Percentiles rank a stretch among this genome's conserved stretches.
These are phyloP conservation scores for Catharus fuscescens DNA, from an alignment of 2,113 vertebrate genomes.

Conservation along the genomic window DNA sequence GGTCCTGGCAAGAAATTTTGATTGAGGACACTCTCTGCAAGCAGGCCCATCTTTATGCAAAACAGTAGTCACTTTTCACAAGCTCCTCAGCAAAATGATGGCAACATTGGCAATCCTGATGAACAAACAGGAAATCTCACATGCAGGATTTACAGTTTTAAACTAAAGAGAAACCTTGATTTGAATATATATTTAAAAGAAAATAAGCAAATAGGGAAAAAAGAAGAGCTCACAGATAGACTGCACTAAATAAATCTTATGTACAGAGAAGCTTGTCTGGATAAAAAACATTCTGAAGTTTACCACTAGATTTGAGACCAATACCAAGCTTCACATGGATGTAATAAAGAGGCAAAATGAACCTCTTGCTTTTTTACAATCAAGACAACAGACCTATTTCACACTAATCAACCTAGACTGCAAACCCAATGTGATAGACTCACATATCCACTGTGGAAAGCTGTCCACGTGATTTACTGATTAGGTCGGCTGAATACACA, in stretches of 20 bases:
- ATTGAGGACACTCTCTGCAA: background rate
- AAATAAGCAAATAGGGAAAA: background rate
- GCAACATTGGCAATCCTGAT: background rate
- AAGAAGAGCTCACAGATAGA: background rate
- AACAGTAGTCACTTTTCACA: conserved; percentile 22
- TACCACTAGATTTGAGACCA: background rate
- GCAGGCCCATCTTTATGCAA: background rate
- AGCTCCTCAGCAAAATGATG: conserved; percentile 36
- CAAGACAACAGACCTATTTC: background rate
- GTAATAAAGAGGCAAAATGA: background rate
- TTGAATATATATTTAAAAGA: conserved; percentile 23
- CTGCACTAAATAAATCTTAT: background rate
- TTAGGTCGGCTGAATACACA: background rate
- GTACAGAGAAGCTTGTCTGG: background rate
- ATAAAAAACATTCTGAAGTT: background rate
- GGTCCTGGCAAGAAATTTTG: background rate
- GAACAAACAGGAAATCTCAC: conserved; percentile 35
- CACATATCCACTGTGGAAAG: background rate
- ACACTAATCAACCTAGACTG: background rate
- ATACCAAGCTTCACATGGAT: background rate
- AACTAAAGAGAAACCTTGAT: conserved; percentile 24
- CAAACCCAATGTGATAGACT: background rate
- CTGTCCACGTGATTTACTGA: background rate
- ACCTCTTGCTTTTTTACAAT: background rate
- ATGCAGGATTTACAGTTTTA: conserved; percentile 16